Base-by-base conservation (phyloP, 2,113 vertebrate species). In the Ictalurus punctatus region DNA sequence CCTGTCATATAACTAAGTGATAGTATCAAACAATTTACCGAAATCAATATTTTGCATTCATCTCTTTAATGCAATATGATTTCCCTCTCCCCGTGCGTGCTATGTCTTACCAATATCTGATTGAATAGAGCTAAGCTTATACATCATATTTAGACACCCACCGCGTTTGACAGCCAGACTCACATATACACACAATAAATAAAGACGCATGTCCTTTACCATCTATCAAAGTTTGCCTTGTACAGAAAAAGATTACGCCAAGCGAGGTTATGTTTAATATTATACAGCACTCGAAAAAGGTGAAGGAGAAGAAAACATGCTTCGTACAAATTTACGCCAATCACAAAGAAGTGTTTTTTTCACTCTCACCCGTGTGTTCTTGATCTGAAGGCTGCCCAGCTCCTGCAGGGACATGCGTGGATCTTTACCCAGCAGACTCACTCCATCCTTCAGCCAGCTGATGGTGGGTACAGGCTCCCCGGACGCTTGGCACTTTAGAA, bases 391-490 rank as follows among this genome's bases (percentile, higher is more conserved):
- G 0, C 97, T 98, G 25, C 98, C 98, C 92, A 98, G 95, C 58
- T 98, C 98, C 93, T 97, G 97, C 56, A 99, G 96, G 9, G 97
- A 98, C 89, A 97, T 96, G 74, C 98, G 96, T 25, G 97, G 89
- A 92, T 99, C 98, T 95, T 97, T 97, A 58, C 97, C 97, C 93
- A 99, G 95, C 89, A 99, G 97, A 92, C 97, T 98, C 93, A 97
- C 95, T 44, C 98, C 98, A 63, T 99, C 98, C 93, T 99, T 99
- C 88, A 99, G 94, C 98, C 98, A 99, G 95, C 97, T 98, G 95
- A 99, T 95, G 85, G 97, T 96, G 87, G 98, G 98, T 91, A 97
- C 96, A 30, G 98, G 98, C 69, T 99, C 98, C 0, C 98, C 98
- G 0, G 98, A 98, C 7, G 98, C 97, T 93, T 99, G 98, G 93